Base-by-base conservation (phyloP, 2,113 vertebrate genomes). In the Thalassoma bifasciatum region DNA sequence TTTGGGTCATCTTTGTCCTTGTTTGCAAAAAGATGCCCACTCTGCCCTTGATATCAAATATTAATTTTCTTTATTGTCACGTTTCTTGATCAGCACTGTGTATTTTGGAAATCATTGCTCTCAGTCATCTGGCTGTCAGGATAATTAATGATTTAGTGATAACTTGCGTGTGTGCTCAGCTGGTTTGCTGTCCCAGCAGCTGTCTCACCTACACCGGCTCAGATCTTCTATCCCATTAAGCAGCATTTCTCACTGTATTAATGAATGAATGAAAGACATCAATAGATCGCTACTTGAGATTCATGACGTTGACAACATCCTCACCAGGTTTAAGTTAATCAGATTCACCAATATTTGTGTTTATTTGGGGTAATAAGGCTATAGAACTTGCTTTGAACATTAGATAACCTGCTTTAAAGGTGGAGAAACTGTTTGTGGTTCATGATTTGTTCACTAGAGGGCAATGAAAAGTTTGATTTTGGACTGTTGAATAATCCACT, bases 1-100 rank as follows among this genome's bases (percentile, higher is more conserved):
- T 66, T 19, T 84, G 77, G 77, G 75, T 86, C 83, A 75, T 50
- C 44, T 13, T 3, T 58, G 60, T 21, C 24, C 58, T 24, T 56
- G 64, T 42, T 13, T 30, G 23, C 69, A 68, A 49, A 44, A 54
- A 38, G 6, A 14, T 23, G 16, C 40, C 51, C 38, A 34, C 24
- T 30, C 21, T 66, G 24, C 23, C 21, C 57, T 44, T 12, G 2
- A 49, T 58, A 40, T 30, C 8, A 42, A 24, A 66, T 38, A 19
- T 12, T 40, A 14, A 44, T 11, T 22, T 56, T 1, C 22, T 36
- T 11, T 11, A n/a, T 11, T 38, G 8, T 50, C 30, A 14, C 6
- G 17, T 23, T 68, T 19, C 17, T 22, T 19, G 44, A 34, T 34
- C 22, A 23, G 51, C 23, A 16, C 26, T 49, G 56, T 21, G 47